Evolutionary conservation across 1,140 invertebrate species (phyloP).

Genomic region (Drosophila mayri): DNA sequence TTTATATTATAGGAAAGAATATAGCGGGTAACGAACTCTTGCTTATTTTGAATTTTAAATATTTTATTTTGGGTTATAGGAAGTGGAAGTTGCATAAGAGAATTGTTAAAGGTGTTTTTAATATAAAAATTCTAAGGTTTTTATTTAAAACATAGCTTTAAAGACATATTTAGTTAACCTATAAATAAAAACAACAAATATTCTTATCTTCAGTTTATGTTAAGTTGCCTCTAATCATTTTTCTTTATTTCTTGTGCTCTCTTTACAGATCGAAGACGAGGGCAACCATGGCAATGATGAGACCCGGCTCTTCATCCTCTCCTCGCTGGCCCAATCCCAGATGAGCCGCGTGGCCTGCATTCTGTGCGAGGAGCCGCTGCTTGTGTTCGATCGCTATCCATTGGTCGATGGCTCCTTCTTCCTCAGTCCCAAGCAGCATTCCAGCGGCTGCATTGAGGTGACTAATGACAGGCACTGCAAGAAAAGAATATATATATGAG

Average conservation of each 20-base stretch:
- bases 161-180: neutral
- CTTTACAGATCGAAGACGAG: conserved; percentile 96
- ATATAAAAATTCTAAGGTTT: neutral
- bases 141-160: too few species aligned
- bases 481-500: neutral
- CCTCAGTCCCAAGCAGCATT: conserved; percentile 95
- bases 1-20: neutral
- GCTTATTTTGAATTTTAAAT: conserved; percentile 5
- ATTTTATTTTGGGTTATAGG: neutral
- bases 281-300: conserved; percentile 99
- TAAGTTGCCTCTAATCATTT: conserved; percentile 19
- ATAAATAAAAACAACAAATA: neutral
- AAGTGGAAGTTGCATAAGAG: too few species aligned
- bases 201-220: neutral
- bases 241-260: conserved; percentile 9
- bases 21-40: conserved; percentile 12
- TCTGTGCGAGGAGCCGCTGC: conserved; percentile 94
- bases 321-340: conserved; percentile 93
- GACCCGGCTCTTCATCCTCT: conserved; percentile 96
- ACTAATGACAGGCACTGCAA: conserved; percentile 53
- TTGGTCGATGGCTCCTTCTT: conserved; percentile 99
- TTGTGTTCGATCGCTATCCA: conserved; percentile 98
- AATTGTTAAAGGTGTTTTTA: neutral
- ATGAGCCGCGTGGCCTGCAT: conserved; percentile 94
- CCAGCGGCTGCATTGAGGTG: conserved; percentile 93